Evolutionary conservation across 2,888 invertebrate species (phyloP).

Genomic region (Pristionchus exspectatus): DNA sequence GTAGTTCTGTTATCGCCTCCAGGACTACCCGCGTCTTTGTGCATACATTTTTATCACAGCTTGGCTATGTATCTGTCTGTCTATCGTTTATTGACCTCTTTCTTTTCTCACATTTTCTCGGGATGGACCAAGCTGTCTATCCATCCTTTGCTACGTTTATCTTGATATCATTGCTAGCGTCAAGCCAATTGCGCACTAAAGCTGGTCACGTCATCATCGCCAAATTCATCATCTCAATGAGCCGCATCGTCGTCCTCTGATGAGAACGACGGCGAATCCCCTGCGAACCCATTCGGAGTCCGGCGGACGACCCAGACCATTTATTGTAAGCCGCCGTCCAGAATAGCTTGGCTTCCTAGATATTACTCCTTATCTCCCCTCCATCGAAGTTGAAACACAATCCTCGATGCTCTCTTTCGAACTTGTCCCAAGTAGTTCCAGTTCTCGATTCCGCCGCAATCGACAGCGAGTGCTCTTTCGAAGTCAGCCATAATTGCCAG

Average conservation of each 20-base stretch:
- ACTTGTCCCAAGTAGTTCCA: background rate
- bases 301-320: background rate
- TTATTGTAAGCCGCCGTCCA: background rate
- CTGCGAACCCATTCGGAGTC: background rate
- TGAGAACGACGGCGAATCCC: background rate
- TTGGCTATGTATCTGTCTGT: no score
- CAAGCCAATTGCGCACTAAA: background rate
- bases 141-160: background rate
- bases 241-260: background rate
- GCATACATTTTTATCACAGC: no score
- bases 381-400: background rate
- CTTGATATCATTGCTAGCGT: background rate
- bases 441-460: background rate
- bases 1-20: no score
- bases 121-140: no score
- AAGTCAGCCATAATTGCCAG: background rate
- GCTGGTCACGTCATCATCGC: background rate
- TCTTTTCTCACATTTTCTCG: no score
- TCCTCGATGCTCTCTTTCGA: background rate
- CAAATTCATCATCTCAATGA: background rate
- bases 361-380: no score
- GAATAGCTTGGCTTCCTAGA: background rate
- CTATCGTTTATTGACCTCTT: no score
- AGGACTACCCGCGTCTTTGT: no score
- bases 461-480: background rate